These are phyloP conservation scores for Seriola aureovittata DNA, from an alignment of 2,113 vertebrate genomes.

Conservation along the genomic window DNA sequence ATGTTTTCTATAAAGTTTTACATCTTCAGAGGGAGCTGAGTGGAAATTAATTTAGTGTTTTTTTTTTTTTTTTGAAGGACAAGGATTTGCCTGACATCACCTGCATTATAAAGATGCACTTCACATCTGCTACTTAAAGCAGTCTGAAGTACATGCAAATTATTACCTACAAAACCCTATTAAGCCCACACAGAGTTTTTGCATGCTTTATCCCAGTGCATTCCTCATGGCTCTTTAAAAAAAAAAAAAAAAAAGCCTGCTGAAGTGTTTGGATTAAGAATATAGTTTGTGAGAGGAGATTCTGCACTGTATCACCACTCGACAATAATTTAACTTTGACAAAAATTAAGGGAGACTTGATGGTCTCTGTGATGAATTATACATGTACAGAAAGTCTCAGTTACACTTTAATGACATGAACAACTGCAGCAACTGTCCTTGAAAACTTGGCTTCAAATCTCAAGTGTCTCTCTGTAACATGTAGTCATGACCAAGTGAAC, in stretches of 20 bases:
- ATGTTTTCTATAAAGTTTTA: slow-evolving; percentile 37
- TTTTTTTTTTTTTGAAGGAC: slow-evolving; percentile 8
- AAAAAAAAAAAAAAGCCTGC: neutral
- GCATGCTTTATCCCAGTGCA: slow-evolving; percentile 2
- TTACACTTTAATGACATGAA: neutral
- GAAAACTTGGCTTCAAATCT: neutral
- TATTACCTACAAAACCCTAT: slow-evolving; percentile 6
- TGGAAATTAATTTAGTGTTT: slow-evolving; percentile 13
- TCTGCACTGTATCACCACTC: neutral
- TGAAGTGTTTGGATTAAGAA: neutral
- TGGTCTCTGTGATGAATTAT: slow-evolving; percentile 24
- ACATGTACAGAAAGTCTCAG: neutral
- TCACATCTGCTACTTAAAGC: slow-evolving; percentile 17
- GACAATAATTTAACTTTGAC: slow-evolving; percentile 3
- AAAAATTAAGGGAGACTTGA: neutral
- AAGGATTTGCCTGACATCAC: neutral
- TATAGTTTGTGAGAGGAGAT: neutral
- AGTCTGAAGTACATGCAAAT: slow-evolving; percentile 49
- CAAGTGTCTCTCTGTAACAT: neutral
- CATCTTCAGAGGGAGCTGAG: slow-evolving; percentile 15
- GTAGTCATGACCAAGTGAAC: too few species aligned
- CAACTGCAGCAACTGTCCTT: neutral
- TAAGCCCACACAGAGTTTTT: slow-evolving; percentile 17
- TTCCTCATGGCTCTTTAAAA: neutral
- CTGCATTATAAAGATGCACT: slow-evolving; percentile 12